Percentiles rank a stretch among this genome's conserved stretches.
Evolutionary conservation across 2,888 invertebrate genomes (phyloP).

Genomic region (Drosophila infuscata): DNA sequence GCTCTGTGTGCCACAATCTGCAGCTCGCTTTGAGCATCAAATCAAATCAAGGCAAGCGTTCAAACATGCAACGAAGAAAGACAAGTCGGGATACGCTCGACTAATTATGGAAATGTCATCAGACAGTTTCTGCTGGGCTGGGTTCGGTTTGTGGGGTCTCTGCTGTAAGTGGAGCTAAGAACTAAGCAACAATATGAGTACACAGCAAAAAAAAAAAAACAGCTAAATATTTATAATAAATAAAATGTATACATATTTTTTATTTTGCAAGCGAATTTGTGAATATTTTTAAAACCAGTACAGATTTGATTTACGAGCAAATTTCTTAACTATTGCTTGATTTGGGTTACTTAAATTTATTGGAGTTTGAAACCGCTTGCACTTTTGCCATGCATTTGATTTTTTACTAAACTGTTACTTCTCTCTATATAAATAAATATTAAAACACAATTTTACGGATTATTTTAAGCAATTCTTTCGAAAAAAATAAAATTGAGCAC

Average conservation of each 20-base stretch:
- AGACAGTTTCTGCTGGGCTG: slow-evolving; percentile 58
- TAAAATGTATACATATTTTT: neutral
- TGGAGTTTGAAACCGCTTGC: neutral
- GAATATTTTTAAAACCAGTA: neutral
- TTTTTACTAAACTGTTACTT: neutral
- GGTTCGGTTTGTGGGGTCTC: slow-evolving; percentile 62
- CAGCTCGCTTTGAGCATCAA: slow-evolving; percentile 62
- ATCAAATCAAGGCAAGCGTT: slow-evolving; percentile 79
- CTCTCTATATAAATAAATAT: neutral
- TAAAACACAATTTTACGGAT: too few species aligned
- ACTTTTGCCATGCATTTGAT: neutral
- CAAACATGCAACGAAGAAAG: slow-evolving; percentile 65
- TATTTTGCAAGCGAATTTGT: neutral
- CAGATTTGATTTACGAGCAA: neutral
- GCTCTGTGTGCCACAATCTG: slow-evolving; percentile 8
- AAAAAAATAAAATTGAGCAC: neutral
- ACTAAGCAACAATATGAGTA: slow-evolving; percentile 9
- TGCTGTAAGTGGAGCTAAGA: slow-evolving; percentile 33
- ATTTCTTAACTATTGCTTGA: fast-evolving
- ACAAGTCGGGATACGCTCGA: slow-evolving; percentile 73
- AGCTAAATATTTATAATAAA: neutral
- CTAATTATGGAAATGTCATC: slow-evolving; percentile 82
- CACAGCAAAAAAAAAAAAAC: neutral
- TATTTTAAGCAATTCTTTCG: neutral
- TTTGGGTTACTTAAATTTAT: neutral